A percentile compares a stretch with the other conserved stretches of the same genome.
Conservation (phyloP, 2,797 vertebrate species). For the Parauchenoglanis punctatus region DNA sequence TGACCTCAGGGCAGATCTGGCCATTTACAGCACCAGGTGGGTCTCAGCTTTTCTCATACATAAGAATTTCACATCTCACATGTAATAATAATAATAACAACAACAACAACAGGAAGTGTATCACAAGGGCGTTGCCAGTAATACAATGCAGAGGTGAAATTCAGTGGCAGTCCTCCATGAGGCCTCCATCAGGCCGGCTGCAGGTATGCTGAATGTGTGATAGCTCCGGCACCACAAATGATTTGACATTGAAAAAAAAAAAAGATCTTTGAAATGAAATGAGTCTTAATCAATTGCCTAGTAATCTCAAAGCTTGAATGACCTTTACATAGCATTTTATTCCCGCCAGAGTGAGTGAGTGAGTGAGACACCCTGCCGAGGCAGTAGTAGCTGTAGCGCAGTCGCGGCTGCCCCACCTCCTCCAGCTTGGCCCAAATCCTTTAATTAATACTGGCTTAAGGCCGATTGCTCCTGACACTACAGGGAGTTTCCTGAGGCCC, state of each 20-base stretch:
- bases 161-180: conserved; percentile 17
- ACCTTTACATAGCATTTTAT: conserved; percentile 42
- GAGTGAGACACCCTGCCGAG: conserved; percentile 42
- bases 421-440: conserved; percentile 75
- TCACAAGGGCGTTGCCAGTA: conserved; percentile 18
- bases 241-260: neutral
- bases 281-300: conserved; percentile 25
- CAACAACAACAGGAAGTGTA: conserved; percentile 30
- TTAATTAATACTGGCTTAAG: conserved; percentile 85
- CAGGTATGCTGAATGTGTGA: neutral
- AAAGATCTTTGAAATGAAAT: neutral
- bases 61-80: conserved; percentile 46
- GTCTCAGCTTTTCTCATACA: conserved; percentile 41
- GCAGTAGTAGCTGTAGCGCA: conserved; percentile 46
- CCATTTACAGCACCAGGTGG: conserved; percentile 52
- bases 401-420: conserved; percentile 74
- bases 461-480: conserved; percentile 80
- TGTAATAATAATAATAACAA: neutral
- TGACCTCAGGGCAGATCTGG: conserved; percentile 17
- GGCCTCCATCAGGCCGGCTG: conserved; percentile 9
- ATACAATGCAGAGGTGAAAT: conserved; percentile 21
- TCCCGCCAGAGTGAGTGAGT: conserved; percentile 19
- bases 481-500: conserved; percentile 80
- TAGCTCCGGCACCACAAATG: neutral
- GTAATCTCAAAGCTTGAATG: conserved; percentile 42